These are phyloP conservation scores for Gavialis gangeticus DNA, from an alignment of 2,113 vertebrate species.

Conservation along the genomic window DNA sequence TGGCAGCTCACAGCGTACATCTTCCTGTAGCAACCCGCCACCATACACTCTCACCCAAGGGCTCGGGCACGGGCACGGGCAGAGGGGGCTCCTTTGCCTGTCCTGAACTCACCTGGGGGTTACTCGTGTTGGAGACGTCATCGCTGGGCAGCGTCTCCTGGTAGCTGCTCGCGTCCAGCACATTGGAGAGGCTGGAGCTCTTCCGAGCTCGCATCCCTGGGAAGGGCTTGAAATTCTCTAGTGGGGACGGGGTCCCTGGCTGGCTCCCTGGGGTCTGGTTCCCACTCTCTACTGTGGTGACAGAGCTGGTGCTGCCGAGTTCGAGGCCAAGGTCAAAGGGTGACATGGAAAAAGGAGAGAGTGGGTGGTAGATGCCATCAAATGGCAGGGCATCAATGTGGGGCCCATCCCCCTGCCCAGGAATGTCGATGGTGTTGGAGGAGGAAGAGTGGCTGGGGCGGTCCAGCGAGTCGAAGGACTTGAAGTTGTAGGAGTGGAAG, in stretches of 20 bases:
- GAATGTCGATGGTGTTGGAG: constrained; percentile 81
- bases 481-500: constrained; percentile 82
- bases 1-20: not conserved
- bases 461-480: constrained; percentile 87
- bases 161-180: constrained; percentile 92
- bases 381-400: constrained; percentile 60
- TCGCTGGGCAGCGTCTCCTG: constrained; percentile 87
- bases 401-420: constrained; percentile 25
- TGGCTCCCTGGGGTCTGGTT: constrained; percentile 85
- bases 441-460: constrained; percentile 83
- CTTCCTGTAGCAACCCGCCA: not conserved
- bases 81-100: not conserved
- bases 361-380: constrained; percentile 85
- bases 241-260: constrained; percentile 87
- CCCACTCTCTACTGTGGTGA: constrained; percentile 63
- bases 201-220: constrained; percentile 79
- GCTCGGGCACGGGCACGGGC: not conserved
- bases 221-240: constrained; percentile 89
- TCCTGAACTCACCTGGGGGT: constrained; percentile 86
- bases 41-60: too few relatives aligned
- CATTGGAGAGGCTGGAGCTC: constrained; percentile 96
- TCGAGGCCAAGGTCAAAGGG: constrained; percentile 90
- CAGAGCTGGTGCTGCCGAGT: constrained; percentile 75
- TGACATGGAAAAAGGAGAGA: constrained; percentile 87
- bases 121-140: constrained; percentile 92